These are phyloP conservation scores for Clarias gariepinus DNA, from an alignment of 2,113 vertebrate genomes.

Conservation along the genomic window DNA sequence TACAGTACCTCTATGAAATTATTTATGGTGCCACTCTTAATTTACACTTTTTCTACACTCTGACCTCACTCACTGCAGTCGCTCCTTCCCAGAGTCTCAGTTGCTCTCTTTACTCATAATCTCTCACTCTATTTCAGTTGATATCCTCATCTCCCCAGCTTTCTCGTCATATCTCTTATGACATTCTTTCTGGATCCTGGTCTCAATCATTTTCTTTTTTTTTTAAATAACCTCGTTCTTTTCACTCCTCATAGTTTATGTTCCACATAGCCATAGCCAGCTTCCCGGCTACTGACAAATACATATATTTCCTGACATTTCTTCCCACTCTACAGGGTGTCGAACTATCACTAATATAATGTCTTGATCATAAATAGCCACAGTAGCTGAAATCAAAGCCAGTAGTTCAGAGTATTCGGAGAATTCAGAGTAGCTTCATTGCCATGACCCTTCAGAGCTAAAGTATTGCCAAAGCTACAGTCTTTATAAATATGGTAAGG, in stretches of 20 bases:
- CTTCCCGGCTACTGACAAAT: not conserved
- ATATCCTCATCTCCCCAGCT: not conserved
- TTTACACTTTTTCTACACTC: not conserved
- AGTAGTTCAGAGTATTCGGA: not conserved
- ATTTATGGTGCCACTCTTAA: not conserved
- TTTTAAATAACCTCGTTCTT: slow-evolving; percentile 3
- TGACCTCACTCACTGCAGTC: not conserved
- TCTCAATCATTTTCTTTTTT: not conserved
- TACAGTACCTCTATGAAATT: not conserved
- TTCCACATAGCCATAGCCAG: too few species aligned
- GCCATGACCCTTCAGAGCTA: not conserved
- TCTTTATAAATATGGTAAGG: not conserved
- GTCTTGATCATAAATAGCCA: not conserved
- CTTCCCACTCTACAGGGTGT: not conserved
- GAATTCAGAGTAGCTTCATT: not conserved
- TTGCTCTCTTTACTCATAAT: not conserved
- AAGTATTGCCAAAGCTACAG: not conserved
- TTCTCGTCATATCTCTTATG: not conserved
- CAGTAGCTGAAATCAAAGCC: not conserved
- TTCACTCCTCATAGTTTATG: not conserved
- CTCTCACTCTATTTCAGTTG: not conserved
- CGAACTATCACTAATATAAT: not conserved
- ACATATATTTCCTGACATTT: not conserved
- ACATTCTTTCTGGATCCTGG: not conserved
- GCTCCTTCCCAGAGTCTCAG: not conserved